A percentile compares a stretch with the other conserved stretches of the same genome.
Conservation (phyloP, 2,888 invertebrate genomes). For the Pseudanteris insignis region DNA sequence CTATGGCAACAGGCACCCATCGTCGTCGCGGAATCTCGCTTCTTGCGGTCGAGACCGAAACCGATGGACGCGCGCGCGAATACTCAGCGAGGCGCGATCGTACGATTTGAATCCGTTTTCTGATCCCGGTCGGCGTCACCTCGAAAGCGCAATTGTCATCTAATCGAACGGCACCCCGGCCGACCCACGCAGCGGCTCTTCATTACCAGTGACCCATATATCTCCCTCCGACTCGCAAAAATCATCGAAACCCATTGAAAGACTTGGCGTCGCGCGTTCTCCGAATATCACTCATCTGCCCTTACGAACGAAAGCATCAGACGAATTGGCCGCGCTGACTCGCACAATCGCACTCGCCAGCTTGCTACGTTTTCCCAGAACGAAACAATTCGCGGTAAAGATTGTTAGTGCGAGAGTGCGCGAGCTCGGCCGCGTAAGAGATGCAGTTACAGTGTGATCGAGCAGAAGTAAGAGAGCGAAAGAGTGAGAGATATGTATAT, state of each 20-base stretch:
- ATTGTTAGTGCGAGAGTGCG: conserved; percentile 14
- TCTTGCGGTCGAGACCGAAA: too few species aligned
- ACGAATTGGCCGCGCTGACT: background rate
- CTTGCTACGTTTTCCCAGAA: conserved; percentile 20
- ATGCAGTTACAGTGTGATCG: too few species aligned
- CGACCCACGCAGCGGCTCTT: background rate
- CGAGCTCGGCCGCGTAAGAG: too few species aligned
- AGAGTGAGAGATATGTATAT: too few species aligned
- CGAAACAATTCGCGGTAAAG: conserved; percentile 31
- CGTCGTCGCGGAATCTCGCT: too few species aligned
- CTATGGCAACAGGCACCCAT: too few species aligned
- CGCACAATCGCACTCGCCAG: too few species aligned
- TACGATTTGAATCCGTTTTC: background rate
- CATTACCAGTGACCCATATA: conserved; percentile 14
- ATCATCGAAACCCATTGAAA: background rate
- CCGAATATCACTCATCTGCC: too few species aligned
- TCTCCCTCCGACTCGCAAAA: conserved; percentile 1
- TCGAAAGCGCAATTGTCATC: conserved; percentile 4
- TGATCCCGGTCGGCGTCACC: background rate
- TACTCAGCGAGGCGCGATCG: too few species aligned
- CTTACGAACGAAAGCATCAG: too few species aligned
- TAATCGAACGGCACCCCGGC: background rate
- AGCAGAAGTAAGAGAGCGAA: conserved; percentile 16
- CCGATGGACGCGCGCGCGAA: too few species aligned
- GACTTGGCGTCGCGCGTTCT: too few species aligned